Evolutionary conservation across 2,888 invertebrate genomes (phyloP), one percentile per base, ranked within the genome.

Genomic region (Cataglyphis livida): DNA sequence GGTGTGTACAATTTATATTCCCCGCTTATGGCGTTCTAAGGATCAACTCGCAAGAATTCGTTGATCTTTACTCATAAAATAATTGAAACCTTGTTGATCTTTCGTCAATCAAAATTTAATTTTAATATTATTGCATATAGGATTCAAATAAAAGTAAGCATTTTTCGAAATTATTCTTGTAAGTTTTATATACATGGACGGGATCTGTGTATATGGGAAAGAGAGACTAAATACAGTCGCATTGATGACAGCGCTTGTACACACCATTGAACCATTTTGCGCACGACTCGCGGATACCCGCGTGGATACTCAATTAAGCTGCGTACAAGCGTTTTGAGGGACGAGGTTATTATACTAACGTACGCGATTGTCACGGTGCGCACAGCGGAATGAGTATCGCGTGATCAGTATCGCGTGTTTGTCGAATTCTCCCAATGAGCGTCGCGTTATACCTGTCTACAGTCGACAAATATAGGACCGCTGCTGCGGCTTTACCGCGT

Each of bases 381-480:
- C 54, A 76, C 28, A 32, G 38, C 68, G 44, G 88, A 88, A 89
- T 86, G 91, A 85, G 51, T 51, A 51, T 51, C 51, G 51, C 51
- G n/a, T 51, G 71, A 71, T 71, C 71, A 71, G 90, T 90, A 89
- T 91, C 89, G 81, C 84, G 81, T 90, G 91, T 91, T 91, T 91
- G 88, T 87, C 86, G 88, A 89, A 87, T 89, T 87, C 51, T 51
- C 84, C 84, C 85, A 83, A 86, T 84, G 61, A 61, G 78, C 61
- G 61, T 57, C 57, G 44, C 65, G 79, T 88, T 85, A 85, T 82
- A 88, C 75, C 84, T 83, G 73, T 81, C 87, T 84, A 87, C 84
- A 86, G 88, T 90, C 88, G 89, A 87, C 90, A 91, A 91, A 91
- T 90, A 90, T 88, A 90, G 85, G 87, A 64, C 84, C 25, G 44